Evolutionary conservation across 2,888 invertebrate genomes (phyloP).

Genomic region (Noctua comes): DNA sequence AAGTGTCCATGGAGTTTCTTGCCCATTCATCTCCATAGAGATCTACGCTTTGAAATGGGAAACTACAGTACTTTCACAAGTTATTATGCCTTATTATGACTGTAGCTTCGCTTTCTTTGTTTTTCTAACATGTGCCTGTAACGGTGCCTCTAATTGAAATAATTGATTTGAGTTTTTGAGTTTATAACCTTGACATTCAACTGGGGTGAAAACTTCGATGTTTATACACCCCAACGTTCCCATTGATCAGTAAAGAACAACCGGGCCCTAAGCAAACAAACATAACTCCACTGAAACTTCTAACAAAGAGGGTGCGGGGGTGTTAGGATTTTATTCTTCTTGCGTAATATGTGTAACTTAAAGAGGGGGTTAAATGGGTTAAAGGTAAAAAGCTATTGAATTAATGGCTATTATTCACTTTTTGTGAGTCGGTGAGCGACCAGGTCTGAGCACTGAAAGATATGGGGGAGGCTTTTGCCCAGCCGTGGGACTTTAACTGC

Average conservation of each 20-base stretch:
- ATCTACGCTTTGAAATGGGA: too few relatives aligned
- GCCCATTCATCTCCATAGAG: too few relatives aligned
- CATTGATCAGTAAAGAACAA: slow-evolving; percentile 63
- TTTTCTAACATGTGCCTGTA: too few relatives aligned
- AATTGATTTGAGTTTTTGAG: too few relatives aligned
- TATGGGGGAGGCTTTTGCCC: too few relatives aligned
- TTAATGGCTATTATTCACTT: not conserved
- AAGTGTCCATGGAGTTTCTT: too few relatives aligned
- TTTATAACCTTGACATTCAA: slow-evolving; percentile 24
- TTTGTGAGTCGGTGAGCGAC: not conserved
- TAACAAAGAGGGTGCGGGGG: slow-evolving; percentile 39
- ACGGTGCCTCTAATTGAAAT: too few relatives aligned
- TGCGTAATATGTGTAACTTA: slow-evolving; percentile 17
- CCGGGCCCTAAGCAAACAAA: slow-evolving; percentile 58
- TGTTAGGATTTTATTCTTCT: slow-evolving; percentile 36
- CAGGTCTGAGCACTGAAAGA: too few relatives aligned
- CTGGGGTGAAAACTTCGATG: slow-evolving; percentile 34
- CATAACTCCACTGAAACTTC: slow-evolving; percentile 57
- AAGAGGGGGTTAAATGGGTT: not conserved
- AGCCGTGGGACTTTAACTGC: too few relatives aligned
- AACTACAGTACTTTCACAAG: too few relatives aligned
- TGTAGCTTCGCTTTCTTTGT: too few relatives aligned
- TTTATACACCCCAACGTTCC: slow-evolving; percentile 45
- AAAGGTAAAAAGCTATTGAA: not conserved
- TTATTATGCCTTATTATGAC: too few relatives aligned